These are phyloP conservation scores for Atrina japonica DNA, from an alignment of 2,888 invertebrate genomes.

Conservation along the genomic window DNA sequence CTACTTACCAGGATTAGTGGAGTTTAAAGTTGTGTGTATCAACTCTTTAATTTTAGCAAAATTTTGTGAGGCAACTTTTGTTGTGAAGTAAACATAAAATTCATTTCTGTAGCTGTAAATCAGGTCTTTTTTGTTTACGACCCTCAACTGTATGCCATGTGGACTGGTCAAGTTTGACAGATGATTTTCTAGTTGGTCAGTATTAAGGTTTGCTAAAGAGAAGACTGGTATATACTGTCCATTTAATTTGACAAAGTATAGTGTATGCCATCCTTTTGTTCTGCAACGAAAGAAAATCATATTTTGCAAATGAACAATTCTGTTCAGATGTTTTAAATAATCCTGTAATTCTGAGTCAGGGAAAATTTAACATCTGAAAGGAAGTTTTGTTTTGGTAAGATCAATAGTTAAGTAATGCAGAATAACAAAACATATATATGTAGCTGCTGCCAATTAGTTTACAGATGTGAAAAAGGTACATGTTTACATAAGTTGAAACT, in stretches of 20 bases:
- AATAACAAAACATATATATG: too few relatives aligned
- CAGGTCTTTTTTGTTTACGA: conserved; percentile 39
- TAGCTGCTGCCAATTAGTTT: too few relatives aligned
- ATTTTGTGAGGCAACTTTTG: conserved; percentile 38
- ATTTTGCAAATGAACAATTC: too few relatives aligned
- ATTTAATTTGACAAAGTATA: conserved; percentile 54
- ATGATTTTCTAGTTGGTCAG: conserved; percentile 9
- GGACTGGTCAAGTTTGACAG: conserved; percentile 40
- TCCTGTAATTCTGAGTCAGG: too few relatives aligned
- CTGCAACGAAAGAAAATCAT: conserved; percentile 32
- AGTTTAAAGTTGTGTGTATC: conserved; percentile 45
- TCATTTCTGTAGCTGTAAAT: conserved; percentile 48
- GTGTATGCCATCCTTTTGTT: conserved; percentile 48
- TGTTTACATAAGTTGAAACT: too few relatives aligned
- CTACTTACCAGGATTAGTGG: conserved; percentile 34
- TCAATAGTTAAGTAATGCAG: too few relatives aligned
- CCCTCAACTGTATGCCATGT: conserved; percentile 27
- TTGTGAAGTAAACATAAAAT: conserved; percentile 48
- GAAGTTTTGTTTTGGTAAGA: too few relatives aligned
- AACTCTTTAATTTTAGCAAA: conserved; percentile 14
- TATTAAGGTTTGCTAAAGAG: conserved; percentile 39
- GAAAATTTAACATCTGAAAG: too few relatives aligned
- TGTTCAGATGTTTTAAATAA: too few relatives aligned
- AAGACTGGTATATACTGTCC: conserved; percentile 47
- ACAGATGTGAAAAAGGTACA: too few relatives aligned